These are phyloP conservation scores for Microctenopoma stevenorrisi DNA, from an alignment of 2,797 vertebrate species.

Conservation along the genomic window DNA sequence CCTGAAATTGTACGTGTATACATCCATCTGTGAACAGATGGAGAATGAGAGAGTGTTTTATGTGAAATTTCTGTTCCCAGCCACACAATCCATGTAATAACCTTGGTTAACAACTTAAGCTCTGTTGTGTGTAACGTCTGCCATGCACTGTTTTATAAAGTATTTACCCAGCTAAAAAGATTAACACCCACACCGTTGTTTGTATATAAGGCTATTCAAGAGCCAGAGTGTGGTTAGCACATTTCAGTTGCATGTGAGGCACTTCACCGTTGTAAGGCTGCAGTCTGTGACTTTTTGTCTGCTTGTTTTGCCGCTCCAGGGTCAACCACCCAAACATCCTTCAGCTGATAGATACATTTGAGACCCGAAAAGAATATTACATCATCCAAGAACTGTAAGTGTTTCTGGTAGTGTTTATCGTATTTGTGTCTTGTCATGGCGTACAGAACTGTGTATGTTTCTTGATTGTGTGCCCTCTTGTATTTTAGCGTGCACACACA, in stretches of 20 bases:
- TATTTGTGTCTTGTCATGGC: slow-evolving; percentile 19
- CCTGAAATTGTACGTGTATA: slow-evolving; percentile 87
- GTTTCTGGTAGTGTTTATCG: slow-evolving; percentile 35
- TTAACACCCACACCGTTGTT: background rate
- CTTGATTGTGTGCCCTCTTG: slow-evolving; percentile 27
- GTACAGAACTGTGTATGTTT: slow-evolving; percentile 10
- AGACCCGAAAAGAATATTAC: slow-evolving; percentile 90
- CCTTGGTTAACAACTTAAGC: slow-evolving; percentile 11
- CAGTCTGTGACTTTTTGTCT: slow-evolving; percentile 2
- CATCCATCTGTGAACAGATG: slow-evolving; percentile 51
- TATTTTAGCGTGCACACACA: slow-evolving; percentile 20
- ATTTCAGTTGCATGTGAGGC: slow-evolving; percentile 1
- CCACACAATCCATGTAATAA: slow-evolving; percentile 6
- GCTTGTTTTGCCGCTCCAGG: slow-evolving; percentile 72
- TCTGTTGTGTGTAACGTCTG: slow-evolving; percentile 28
- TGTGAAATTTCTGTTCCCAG: slow-evolving; percentile 8
- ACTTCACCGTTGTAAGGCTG: background rate
- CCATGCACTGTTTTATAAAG: slow-evolving; percentile 8
- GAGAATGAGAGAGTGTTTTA: slow-evolving; percentile 29
- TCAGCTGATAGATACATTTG: slow-evolving; percentile 89
- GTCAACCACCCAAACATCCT: slow-evolving; percentile 90
- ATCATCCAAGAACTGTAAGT: slow-evolving; percentile 92
- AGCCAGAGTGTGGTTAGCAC: slow-evolving; percentile 2
- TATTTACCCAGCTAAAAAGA: background rate
- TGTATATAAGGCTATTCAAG: slow-evolving; percentile 20